Evolutionary conservation across 2,888 invertebrate genomes (phyloP), one percentile per base, ranked within the genome.

Genomic region (Nudaria mundana): DNA sequence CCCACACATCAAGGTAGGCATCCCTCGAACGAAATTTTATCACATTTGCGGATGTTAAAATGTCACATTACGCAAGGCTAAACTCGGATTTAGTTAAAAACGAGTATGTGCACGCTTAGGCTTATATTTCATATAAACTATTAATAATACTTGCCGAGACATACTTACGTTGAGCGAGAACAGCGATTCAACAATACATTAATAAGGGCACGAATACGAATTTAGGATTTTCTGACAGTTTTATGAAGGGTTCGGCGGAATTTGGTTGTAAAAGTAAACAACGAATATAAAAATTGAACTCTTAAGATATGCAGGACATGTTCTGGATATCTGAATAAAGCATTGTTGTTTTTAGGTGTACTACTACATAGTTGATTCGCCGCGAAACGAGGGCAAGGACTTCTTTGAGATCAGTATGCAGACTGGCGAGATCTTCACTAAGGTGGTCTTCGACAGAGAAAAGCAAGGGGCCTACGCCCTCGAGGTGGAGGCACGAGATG

Each of bases 391-490:
- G 77, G 97, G 97, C 58, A 96, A 97, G 81, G 96, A 97, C 81
- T 97, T 94, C 90, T 99, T 99, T 88, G 96, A 97, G 88, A 98
- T 99, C 81, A 97, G 98, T 89, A 92, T 95, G 79, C 94, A 97
- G 81, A 96, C 97, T 18, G 99, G 99, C 13, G 97, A 97, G 83
- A 95, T 99, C 74, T 97, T 95, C 89, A 98, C 98, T 26, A 96
- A 97, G 85, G 92, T 96, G 61, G 95, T 97, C 67, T 99, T 99
- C 91, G 99, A 99, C 90, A 93, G 98, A 52, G 99, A 99, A 88
- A 97, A 97, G 91, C 97, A 98, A 79, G 97, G 96, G 30, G 97
- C 98, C 43, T 99, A 98, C 88, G 98, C 98, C 23, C 89, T 99
- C 72, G 98, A 98, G 77, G 98, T 99, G 64, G 97, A 97, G 80